Evolutionary conservation across 2,888 invertebrate species (phyloP), one percentile per base, ranked within the genome.

Genomic region (Pelosia muscerda): DNA sequence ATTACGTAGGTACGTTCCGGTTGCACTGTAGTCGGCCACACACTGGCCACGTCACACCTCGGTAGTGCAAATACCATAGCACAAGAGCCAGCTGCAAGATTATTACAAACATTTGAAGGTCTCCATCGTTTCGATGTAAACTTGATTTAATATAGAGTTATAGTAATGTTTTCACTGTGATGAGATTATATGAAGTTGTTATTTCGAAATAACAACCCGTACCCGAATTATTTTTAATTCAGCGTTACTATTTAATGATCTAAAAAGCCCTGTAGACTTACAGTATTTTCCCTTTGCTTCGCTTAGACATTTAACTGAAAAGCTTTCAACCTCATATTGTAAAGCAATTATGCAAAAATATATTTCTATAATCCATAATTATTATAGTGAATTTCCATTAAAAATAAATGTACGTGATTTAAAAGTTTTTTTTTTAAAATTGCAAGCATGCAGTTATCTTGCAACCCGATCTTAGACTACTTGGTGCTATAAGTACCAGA

Each of bases 1-100:
- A 71, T 79, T 76, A 76, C 67, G 64, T 70, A 76, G 65, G 64
- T 70, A 65, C 64, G 64, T 53, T 70, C 38, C 34, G 22, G 26
- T 25, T 31, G 61, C 66, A 67, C 68, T 60, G 9, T 49, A n/a
- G n/a, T 49, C 19, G 64, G 28, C 57, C 53, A 53, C 66, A 62
- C 63, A 54, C 56, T 34, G 23, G 57, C 26, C 25, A 25, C 19
- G 6, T 15, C 23, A 63, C 56, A 63, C n/a, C 23, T 56, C 38
- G 19, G 49, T 49, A n/a, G 49, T 13, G 49, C 31, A 49, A 38
- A 28, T 65, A 59, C 1, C 6, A 49, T 49, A 49, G 49, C n/a
- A n/a, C n/a, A 49, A 49, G 49, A 49, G 19, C 49, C n/a, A 2
- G 49, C 49, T 49, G 49, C 9, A 19, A n/a, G 19, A n/a, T 49